These are phyloP conservation scores for Trachemys scripta DNA, from an alignment of 2,113 vertebrate genomes.

Conservation along the genomic window DNA sequence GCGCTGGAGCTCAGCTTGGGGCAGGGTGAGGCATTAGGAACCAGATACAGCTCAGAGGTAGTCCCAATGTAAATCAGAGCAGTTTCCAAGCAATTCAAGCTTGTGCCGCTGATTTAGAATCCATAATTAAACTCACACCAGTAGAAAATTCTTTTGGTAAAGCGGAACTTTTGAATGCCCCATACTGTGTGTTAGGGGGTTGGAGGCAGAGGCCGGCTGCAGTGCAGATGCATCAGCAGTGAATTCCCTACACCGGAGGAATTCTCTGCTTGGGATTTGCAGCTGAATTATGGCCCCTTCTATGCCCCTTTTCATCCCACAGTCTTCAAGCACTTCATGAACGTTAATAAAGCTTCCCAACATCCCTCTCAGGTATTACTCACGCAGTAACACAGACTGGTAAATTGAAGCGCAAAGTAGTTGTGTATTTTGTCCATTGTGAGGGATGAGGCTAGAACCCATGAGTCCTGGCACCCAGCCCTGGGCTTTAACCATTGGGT, in stretches of 20 bases:
- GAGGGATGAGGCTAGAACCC: not conserved
- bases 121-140: not conserved
- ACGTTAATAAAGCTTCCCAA: not conserved
- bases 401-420: not conserved
- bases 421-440: not conserved
- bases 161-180: not conserved
- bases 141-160: not conserved
- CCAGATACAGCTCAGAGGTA: not conserved
- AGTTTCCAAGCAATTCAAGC: not conserved
- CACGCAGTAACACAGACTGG: not conserved
- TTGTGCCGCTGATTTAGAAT: not conserved
- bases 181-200: rapidly evolving
- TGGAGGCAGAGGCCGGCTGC: not conserved
- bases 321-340: not conserved
- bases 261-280: not conserved
- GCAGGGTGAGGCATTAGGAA: not conserved
- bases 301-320: rapidly evolving
- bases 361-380: not conserved
- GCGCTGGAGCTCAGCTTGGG: not conserved
- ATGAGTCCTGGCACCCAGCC: not conserved
- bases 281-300: not conserved
- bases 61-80: not conserved
- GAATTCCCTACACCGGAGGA: not conserved
- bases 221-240: not conserved
- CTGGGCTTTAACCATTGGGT: not conserved